Evolutionary conservation across 1,140 invertebrate species (phyloP), one percentile per base, ranked within the genome.

Genomic region (Helicoverpa zea): DNA sequence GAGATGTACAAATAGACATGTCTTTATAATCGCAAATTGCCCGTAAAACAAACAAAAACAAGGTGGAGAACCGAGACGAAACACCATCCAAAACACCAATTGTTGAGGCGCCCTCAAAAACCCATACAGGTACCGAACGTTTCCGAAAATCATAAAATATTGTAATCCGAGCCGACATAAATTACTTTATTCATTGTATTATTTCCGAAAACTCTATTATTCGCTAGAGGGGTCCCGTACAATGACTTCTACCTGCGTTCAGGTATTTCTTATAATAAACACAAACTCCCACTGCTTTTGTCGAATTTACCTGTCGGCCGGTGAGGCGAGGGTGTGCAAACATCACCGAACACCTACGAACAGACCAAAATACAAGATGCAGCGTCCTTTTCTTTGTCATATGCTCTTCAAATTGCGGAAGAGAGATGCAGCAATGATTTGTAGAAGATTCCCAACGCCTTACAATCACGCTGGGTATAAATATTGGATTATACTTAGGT

Each of bases 401-500:
- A n/a, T 14, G 16, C 7, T 63, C 52, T 54, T 61, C 54, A 63
- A 63, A 64, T 52, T 49, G 82, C 30, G 68, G 16, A 83, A 91
- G 47, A 78, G 83, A 83, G 88, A 93, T 70, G 77, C 59, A 63
- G 30, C 3, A 84, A 81, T 85, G 85, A 85, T 84, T 83, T 83
- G 82, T 85, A 74, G 72, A 81, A 78, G 84, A 87, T 87, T 82
- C 82, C 83, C 82, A 84, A 89, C 83, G 87, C 81, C 84, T 86
- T 82, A 87, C 86, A 92, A 88, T 90, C 89, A 91, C 88, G 87
- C 85, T 88, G 89, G 89, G 84, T 89, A 94, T 93, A 93, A 92
- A 94, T 94, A 94, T 94, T 94, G 93, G 92, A 94, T 94, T 94
- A 94, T 93, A 94, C 82, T 93, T 93, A 92, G 92, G 91, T 92